These are phyloP conservation scores for Campaea margaritaria DNA, from an alignment of 2,888 invertebrate genomes.

Conservation along the genomic window DNA sequence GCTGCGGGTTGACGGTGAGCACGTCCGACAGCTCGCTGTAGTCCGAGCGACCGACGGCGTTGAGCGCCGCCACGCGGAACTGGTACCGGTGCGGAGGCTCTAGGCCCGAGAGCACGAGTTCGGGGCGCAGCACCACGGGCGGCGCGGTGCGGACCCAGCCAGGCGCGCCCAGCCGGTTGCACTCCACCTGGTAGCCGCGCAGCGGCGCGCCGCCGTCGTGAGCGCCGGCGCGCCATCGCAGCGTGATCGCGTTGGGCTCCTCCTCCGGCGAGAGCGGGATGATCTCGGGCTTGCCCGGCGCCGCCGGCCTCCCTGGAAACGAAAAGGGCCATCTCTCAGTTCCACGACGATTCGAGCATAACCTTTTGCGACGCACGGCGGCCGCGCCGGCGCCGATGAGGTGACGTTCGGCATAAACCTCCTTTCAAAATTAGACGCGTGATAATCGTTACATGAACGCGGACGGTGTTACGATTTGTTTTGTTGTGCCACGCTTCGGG, in stretches of 20 bases:
- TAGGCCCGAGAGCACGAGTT: constrained; percentile 91
- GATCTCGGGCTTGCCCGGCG: constrained; percentile 93
- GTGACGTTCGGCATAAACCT: constrained; percentile 72
- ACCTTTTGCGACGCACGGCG: constrained; percentile 48
- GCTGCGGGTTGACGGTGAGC: constrained; percentile 91
- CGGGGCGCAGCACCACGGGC: constrained; percentile 88
- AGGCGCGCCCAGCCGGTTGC: constrained; percentile 88
- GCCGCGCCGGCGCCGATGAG: constrained; percentile 47
- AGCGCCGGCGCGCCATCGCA: constrained; percentile 92
- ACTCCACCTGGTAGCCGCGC: constrained; percentile 92
- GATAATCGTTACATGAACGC: constrained; percentile 80
- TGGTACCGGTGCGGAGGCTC: constrained; percentile 95
- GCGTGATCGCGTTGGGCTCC: constrained; percentile 92
- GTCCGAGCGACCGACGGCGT: constrained; percentile 93
- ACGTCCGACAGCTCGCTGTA: constrained; percentile 95
- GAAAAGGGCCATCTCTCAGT: constrained; percentile 41
- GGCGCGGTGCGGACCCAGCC: constrained; percentile 94
- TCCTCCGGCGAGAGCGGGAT: constrained; percentile 89
- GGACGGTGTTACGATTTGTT: constrained; percentile 80
- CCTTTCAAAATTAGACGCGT: constrained; percentile 78
- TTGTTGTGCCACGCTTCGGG: constrained; percentile 82
- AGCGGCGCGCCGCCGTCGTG: constrained; percentile 95
- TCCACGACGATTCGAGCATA: constrained; percentile 39
- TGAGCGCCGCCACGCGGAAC: constrained; percentile 96
- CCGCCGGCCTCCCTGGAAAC: constrained; percentile 89